phyloP scores from a whole-genome alignment of 1,140 invertebrate genomes.

The Lepidurus apus region DNA sequence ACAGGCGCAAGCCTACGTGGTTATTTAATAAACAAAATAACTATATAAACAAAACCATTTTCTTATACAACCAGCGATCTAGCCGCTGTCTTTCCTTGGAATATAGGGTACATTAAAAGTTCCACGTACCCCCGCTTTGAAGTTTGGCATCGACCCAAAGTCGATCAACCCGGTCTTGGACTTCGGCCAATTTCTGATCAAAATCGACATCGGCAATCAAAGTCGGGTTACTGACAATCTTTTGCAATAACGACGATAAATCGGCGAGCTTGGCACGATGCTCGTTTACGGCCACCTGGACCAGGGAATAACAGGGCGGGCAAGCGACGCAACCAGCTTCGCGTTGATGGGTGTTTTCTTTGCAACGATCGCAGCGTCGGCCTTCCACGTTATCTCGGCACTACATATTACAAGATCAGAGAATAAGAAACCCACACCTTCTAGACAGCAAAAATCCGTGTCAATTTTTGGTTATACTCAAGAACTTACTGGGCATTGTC shows the following conservation, averaged over 20 bases:
- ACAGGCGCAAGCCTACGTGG: too few relatives aligned
- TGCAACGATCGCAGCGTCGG: constrained; percentile 81
- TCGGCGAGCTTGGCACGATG: constrained; percentile 70
- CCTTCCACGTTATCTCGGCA: constrained; percentile 89
- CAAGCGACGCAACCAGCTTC: constrained; percentile 82
- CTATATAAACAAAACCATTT: neutral
- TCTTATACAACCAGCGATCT: neutral
- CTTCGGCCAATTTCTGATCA: constrained; percentile 63
- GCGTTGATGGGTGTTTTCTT: constrained; percentile 83
- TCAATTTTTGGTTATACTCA: neutral
- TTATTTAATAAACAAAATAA: too few relatives aligned
- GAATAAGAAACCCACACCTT: neutral
- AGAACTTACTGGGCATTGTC: constrained; percentile 70
- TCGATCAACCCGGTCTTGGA: constrained; percentile 63
- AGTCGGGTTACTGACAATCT: constrained; percentile 66
- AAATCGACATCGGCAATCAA: constrained; percentile 80
- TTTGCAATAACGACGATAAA: constrained; percentile 61
- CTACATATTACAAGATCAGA: constrained; percentile 40
- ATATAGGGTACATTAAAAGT: neutral
- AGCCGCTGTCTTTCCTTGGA: neutral
- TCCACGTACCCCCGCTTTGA: constrained; percentile 54
- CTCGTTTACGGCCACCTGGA: constrained; percentile 76
- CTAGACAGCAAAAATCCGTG: neutral
- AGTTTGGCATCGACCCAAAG: constrained; percentile 63
- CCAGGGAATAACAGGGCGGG: constrained; percentile 87